Evolutionary conservation across 2,113 vertebrate species (phyloP).

Genomic region (Microtus pennsylvanicus): DNA sequence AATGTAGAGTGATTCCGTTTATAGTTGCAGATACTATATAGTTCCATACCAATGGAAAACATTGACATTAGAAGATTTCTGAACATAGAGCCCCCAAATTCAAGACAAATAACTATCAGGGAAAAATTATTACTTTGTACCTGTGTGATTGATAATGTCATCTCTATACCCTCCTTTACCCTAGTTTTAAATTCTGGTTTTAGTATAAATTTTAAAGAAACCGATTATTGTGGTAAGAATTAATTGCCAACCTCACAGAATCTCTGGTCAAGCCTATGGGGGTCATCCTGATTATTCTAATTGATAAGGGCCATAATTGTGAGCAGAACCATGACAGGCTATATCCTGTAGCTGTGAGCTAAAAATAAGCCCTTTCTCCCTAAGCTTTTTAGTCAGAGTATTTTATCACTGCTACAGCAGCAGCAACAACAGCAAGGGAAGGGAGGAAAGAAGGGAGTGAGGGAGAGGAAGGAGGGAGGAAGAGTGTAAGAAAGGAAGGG

Average conservation of each 20-base stretch:
- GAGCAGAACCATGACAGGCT: background rate
- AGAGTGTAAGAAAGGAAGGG: no score
- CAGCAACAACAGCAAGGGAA: no score
- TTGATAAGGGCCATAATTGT: background rate
- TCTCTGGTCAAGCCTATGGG: background rate
- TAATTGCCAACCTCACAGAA: background rate
- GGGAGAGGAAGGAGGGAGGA: no score
- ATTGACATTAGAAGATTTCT: background rate
- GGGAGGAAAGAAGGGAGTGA: no score
- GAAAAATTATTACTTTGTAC: background rate
- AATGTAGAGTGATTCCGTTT: background rate
- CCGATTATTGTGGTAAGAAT: background rate
- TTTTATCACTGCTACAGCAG: background rate
- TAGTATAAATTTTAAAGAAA: slow-evolving; percentile 4
- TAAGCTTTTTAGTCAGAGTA: background rate
- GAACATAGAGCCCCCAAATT: background rate
- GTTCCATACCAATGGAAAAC: background rate
- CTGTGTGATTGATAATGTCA: background rate
- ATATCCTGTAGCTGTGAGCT: background rate
- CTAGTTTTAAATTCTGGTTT: slow-evolving; percentile 27
- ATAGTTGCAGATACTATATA: background rate
- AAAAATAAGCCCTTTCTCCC: background rate
- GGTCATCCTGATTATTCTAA: background rate
- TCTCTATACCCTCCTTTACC: background rate
- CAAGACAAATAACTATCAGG: background rate